Evolutionary conservation across 2,797 vertebrate species (phyloP).

Genomic region (Delichon dasypus): DNA sequence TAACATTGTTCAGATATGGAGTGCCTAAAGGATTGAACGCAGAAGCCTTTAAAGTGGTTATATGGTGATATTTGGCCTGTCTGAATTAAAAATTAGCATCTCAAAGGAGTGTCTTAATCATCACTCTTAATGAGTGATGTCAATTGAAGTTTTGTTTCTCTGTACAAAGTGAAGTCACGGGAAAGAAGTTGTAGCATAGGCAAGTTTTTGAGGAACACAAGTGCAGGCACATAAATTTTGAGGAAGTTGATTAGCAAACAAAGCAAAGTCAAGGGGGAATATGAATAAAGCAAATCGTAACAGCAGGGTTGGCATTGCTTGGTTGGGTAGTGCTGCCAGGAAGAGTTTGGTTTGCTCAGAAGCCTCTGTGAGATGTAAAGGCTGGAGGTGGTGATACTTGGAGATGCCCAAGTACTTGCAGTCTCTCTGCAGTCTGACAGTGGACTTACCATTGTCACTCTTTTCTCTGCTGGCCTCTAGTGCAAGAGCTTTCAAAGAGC

Average conservation of each 20-base stretch:
- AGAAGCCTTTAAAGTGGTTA: neutral
- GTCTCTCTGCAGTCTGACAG: neutral
- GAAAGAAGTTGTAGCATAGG: neutral
- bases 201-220: neutral
- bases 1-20: neutral
- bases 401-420: neutral
- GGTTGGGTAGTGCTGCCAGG: neutral
- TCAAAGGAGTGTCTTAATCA: neutral
- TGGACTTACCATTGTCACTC: neutral
- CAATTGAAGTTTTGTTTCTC: neutral
- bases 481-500: neutral
- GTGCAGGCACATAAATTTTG: neutral
- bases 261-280: neutral
- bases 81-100: neutral
- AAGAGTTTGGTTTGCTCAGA: neutral
- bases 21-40: neutral
- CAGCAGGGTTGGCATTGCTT: neutral
- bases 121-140: neutral
- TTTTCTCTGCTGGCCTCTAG: neutral
- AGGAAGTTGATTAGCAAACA: neutral
- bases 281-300: neutral
- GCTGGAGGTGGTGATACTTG: neutral
- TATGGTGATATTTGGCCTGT: neutral
- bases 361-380: neutral
- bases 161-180: neutral